Conservation (phyloP, 2,113 vertebrate species). For the Eptesicus fuscus region DNA sequence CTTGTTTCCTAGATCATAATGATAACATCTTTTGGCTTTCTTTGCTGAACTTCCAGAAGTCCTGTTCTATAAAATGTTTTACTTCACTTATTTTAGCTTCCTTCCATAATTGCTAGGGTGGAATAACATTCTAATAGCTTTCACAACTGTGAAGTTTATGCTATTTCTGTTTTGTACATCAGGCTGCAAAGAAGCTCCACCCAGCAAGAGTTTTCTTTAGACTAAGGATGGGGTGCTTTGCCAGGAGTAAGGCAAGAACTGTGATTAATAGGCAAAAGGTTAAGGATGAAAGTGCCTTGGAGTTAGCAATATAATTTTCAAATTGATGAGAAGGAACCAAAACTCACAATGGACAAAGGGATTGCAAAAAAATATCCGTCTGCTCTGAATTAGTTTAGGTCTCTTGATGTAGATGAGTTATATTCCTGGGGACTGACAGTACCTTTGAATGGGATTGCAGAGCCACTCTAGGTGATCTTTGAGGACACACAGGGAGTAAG, state of each 20-base stretch:
- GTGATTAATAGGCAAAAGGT: slow-evolving; percentile 13
- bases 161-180: slow-evolving; percentile 26
- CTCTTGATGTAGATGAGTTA: neutral
- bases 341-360: neutral
- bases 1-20: slow-evolving; percentile 31
- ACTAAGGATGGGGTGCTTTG: neutral
- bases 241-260: neutral
- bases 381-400: slow-evolving; percentile 35
- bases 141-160: neutral
- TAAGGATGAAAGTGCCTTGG: neutral
- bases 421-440: neutral
- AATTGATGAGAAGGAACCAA: slow-evolving; percentile 14
- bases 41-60: slow-evolving; percentile 37
- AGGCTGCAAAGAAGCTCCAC: neutral
- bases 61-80: slow-evolving; percentile 1
- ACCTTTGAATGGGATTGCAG: neutral
- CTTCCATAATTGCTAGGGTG: neutral
- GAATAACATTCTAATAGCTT: slow-evolving; percentile 23
- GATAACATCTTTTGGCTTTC: neutral
- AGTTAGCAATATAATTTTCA: slow-evolving; percentile 40
- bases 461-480: slow-evolving; percentile 9
- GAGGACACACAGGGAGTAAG: neutral
- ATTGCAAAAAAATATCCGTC: neutral
- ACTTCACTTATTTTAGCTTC: slow-evolving; percentile 33
- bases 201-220: slow-evolving; percentile 26